These are phyloP conservation scores for Lampris incognitus DNA, from an alignment of 2,113 vertebrate genomes.

Conservation along the genomic window DNA sequence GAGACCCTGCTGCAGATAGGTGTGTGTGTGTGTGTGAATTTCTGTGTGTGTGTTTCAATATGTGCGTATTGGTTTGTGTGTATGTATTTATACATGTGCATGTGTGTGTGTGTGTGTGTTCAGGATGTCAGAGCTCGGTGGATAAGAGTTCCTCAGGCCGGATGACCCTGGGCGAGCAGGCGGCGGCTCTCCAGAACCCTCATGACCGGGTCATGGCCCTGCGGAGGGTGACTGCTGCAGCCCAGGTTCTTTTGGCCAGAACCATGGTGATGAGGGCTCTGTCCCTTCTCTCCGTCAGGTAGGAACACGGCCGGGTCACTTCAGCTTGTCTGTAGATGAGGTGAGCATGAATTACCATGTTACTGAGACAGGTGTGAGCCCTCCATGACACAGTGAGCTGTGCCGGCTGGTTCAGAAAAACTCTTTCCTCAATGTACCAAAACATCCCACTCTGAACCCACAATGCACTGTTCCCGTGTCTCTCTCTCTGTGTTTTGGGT, in stretches of 20 bases:
- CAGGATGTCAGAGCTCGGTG: slow-evolving; percentile 94
- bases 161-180: slow-evolving; percentile 94
- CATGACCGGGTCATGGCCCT: slow-evolving; percentile 95
- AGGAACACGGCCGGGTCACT: background rate
- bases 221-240: slow-evolving; percentile 93
- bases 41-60: background rate
- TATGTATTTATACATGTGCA: background rate
- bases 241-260: slow-evolving; percentile 94
- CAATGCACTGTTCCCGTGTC: too few relatives aligned
- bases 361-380: too few relatives aligned
- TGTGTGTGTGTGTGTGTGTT: slow-evolving; percentile 15
- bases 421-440: too few relatives aligned
- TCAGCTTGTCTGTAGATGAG: too few relatives aligned
- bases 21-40: slow-evolving; percentile 45
- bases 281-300: slow-evolving; percentile 89
- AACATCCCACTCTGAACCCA: too few relatives aligned
- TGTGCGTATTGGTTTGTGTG: background rate
- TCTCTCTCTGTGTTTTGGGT: too few relatives aligned
- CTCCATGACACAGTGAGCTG: too few relatives aligned
- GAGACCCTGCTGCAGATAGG: slow-evolving; percentile 97
- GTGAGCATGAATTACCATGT: too few relatives aligned
- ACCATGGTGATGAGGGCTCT: slow-evolving; percentile 99
- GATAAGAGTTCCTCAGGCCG: slow-evolving; percentile 95
- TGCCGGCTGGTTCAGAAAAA: too few relatives aligned
- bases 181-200: slow-evolving; percentile 89